phyloP scores from a whole-genome alignment of 2,888 invertebrate genomes.

The Ectemnius continuus region DNA sequence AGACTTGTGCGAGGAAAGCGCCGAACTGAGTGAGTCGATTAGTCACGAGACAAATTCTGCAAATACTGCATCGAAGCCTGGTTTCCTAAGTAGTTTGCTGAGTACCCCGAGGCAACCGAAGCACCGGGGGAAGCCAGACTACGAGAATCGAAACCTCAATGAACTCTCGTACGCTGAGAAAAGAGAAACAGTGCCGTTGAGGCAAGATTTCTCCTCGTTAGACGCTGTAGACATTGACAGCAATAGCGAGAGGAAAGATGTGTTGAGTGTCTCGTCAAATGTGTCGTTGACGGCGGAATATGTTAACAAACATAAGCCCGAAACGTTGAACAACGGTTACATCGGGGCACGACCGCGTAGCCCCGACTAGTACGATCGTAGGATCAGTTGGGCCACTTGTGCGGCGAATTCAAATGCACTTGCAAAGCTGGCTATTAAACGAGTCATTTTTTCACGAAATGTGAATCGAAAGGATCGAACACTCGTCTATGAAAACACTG shows the following conservation, averaged over 20 bases:
- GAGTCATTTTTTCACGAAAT: too few relatives aligned
- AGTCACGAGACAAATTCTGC: slow-evolving; percentile 71
- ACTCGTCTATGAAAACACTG: too few relatives aligned
- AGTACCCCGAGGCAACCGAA: slow-evolving; percentile 59
- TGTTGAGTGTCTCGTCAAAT: slow-evolving; percentile 35
- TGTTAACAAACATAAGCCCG: slow-evolving; percentile 65
- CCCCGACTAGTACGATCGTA: slow-evolving; percentile 24
- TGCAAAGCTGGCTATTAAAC: too few relatives aligned
- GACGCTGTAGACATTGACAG: slow-evolving; percentile 59
- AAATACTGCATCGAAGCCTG: slow-evolving; percentile 72
- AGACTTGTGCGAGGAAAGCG: slow-evolving; percentile 68
- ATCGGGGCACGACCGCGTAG: slow-evolving; percentile 73
- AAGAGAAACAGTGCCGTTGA: slow-evolving; percentile 55
- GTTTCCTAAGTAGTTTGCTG: slow-evolving; percentile 59
- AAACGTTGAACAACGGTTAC: slow-evolving; percentile 74
- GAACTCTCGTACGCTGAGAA: slow-evolving; percentile 56
- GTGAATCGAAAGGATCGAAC: too few relatives aligned
- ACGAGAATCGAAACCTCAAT: slow-evolving; percentile 73
- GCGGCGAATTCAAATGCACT: neutral
- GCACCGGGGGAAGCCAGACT: slow-evolving; percentile 64
- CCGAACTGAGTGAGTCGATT: slow-evolving; percentile 32
- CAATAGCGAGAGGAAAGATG: slow-evolving; percentile 52
- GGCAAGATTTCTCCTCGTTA: slow-evolving; percentile 67
- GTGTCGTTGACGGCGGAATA: slow-evolving; percentile 57
- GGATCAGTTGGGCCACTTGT: neutral